Base-by-base conservation (phyloP, 1,140 invertebrate species). In the Thalassaphorura encarpata region DNA sequence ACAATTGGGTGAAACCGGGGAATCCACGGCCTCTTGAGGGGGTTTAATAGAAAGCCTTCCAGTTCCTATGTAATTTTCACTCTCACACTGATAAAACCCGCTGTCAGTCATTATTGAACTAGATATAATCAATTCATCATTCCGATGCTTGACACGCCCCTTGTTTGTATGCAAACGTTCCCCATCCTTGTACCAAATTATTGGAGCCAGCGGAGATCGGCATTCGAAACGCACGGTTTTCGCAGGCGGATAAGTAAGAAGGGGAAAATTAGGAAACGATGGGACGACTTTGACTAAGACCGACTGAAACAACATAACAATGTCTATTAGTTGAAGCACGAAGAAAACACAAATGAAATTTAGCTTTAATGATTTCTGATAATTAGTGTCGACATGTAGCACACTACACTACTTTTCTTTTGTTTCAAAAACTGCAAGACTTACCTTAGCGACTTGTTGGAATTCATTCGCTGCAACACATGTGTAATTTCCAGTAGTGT, bases 131-230 rank as follows among this genome's bases (percentile, higher is more conserved):
- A 64, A 39, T 42, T 61, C 59, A 47, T 64, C 56, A n/a, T 49
- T 41, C 36, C 50, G 45, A n/a, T 39, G 51, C 46, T 64, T 59
- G 23, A 64, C 52, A 47, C 63, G 26, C 11, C 63, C 63, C 36
- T 43, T 61, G 21, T 56, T 60, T 29, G 59, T 57, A 36, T 58
- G 51, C 48, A 64, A 40, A 24, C 58, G 29, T 50, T 64, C 49
- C 40, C 63, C 63, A 56, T 64, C 56, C 60, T 64, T 64, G 53
- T 60, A 60, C 63, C 63, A 64, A 18, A 61, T 11, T 3, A 61
- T 28, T 26, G 56, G 54, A 3, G 36, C 8, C 11, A 40, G 21
- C 2, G 26, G 27, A 54, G 50, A 40, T 40, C 47, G 52, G 40
- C 57, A 63, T 49, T 63, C 57, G 39, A 60, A 63, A 26, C 57